These are phyloP conservation scores for Drosophila pachea DNA, from an alignment of 1,140 invertebrate genomes.

Conservation along the genomic window DNA sequence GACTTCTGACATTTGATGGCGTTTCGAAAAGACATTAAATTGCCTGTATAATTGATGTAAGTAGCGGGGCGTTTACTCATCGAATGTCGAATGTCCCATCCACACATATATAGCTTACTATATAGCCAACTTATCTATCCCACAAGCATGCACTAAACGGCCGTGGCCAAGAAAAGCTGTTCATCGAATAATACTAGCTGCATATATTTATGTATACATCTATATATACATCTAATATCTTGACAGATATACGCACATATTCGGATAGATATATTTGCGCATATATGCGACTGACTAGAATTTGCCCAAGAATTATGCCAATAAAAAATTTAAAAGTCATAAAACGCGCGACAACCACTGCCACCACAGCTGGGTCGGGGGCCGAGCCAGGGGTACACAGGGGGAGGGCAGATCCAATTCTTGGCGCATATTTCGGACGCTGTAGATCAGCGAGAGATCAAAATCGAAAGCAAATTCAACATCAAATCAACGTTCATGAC, in stretches of 20 bases:
- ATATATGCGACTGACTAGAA: background rate
- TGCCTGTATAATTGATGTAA: constrained; percentile 37
- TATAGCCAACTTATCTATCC: background rate
- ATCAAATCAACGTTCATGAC: constrained; percentile 10
- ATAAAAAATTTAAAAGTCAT: constrained; percentile 54
- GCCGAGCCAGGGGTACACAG: background rate
- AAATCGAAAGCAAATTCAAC: constrained; percentile 4
- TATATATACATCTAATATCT: constrained; percentile 18
- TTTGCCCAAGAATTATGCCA: constrained; percentile 18
- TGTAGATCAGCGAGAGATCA: constrained; percentile 5
- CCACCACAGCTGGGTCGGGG: background rate
- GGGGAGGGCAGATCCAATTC: background rate
- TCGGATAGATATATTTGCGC: constrained; percentile 8
- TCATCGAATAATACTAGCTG: constrained; percentile 22
- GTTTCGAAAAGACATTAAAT: constrained; percentile 25
- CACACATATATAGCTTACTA: constrained; percentile 3
- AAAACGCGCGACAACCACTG: constrained; percentile 34
- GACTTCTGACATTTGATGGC: constrained; percentile 12
- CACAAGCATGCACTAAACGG: constrained; percentile 13
- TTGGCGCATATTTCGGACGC: background rate
- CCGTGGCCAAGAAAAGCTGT: constrained; percentile 50
- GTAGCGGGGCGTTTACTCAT: constrained; percentile 4
- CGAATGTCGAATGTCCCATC: constrained; percentile 49
- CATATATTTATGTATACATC: constrained; percentile 9
- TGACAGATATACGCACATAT: too few relatives aligned